Base-by-base conservation (phyloP, 2,888 invertebrate genomes). In the Ennomos erosarius region DNA sequence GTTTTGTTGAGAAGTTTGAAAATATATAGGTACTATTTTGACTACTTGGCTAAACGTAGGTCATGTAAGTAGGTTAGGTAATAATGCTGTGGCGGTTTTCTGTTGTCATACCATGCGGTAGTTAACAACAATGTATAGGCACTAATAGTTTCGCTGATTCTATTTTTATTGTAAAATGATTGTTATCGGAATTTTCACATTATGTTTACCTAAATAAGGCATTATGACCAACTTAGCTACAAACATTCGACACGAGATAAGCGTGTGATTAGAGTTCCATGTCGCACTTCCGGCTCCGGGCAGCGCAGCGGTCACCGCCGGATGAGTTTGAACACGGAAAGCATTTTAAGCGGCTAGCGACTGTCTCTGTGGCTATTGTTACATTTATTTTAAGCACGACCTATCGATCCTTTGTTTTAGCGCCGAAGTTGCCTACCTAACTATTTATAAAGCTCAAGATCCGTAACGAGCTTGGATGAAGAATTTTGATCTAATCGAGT, bases 311-410 rank as follows among this genome's bases (percentile, higher is more conserved):
- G 78, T 76, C 81, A 74, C 70, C 76, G 76, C 81, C 90, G 90
- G 90, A 90, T 84, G 88, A 79, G 76, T 71, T 75, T 74, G 75
- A 82, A 92, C 91, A 92, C 83, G 90, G 82, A 91, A 91, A 91
- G 91, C 90, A 91, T 92, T 92, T 92, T 92, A 92, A 91, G 87
- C 85, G 81, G 34, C 52, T 47, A 91, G 87, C 85, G 81, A 34
- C 46, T 60, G 59, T 55, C 59, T 60, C 55, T 36, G 67, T 69
- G 75, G 70, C 85, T 79, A 87, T 87, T 89, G 88, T 88, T 83
- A 86, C 81, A 82, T 85, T 87, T 88, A 86, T 89, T 87, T 87
- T 76, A 69, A 81, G 81, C 79, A 70, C 75, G 76, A 74, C 75
- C 77, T 84, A 89, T 89, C 82, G 88, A 85, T 85, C 79, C 68